Conservation (phyloP, 2,888 invertebrate genomes). For the Plebejus melissa region DNA sequence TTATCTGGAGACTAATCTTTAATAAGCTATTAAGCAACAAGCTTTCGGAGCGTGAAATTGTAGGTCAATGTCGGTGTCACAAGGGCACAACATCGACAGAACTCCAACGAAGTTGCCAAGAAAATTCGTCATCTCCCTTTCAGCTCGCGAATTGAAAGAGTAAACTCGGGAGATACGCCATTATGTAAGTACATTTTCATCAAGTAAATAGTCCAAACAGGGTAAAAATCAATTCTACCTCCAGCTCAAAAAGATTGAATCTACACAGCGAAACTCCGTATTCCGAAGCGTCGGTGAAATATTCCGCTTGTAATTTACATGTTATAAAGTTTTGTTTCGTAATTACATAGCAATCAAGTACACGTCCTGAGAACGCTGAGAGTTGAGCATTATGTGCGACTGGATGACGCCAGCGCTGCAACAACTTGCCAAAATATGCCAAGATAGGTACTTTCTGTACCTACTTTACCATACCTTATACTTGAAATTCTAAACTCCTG, state of each 20-base stretch:
- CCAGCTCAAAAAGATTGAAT: background rate
- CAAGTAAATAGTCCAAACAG: background rate
- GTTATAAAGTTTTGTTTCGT: background rate
- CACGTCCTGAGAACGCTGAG: background rate
- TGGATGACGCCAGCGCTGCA: background rate
- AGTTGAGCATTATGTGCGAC: background rate
- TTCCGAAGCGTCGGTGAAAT: background rate
- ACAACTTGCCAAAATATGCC: background rate
- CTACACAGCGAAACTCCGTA: background rate
- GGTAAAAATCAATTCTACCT: background rate
- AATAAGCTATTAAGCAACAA: conserved; percentile 26
- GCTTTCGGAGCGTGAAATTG: conserved; percentile 12
- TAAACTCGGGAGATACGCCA: background rate
- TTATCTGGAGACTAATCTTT: conserved; percentile 25
- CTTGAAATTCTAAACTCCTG: background rate
- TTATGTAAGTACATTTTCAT: background rate
- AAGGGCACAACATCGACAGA: conserved; percentile 4
- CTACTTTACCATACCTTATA: background rate
- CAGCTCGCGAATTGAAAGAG: background rate
- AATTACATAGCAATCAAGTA: too few relatives aligned
- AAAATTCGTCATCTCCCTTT: conserved; percentile 18
- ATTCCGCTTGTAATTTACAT: background rate
- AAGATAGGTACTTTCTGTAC: background rate
- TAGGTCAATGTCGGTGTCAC: conserved; percentile 22
- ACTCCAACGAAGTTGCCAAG: conserved; percentile 15